Conservation (phyloP, 1,140 invertebrate genomes). For the Drosophila tani region DNA sequence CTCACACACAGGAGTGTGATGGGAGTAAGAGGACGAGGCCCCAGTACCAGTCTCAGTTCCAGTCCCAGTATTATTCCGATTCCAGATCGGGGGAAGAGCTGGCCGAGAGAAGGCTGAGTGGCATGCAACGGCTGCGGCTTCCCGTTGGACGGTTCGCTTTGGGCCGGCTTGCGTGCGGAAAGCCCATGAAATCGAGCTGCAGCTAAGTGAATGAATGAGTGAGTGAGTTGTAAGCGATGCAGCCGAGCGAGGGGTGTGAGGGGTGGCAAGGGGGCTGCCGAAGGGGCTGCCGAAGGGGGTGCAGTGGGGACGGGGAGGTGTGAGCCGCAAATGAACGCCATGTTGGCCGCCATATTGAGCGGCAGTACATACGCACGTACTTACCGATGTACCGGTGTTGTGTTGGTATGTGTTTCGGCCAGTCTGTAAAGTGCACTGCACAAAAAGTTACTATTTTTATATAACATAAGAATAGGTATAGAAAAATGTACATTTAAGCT, state of each 20-base stretch:
- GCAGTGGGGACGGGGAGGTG: constrained; percentile 40
- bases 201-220: constrained; percentile 62
- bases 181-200: constrained; percentile 76
- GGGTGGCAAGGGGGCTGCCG: not conserved
- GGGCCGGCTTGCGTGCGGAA: constrained; percentile 70
- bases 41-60: constrained; percentile 1
- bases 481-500: no score
- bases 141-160: constrained; percentile 56
- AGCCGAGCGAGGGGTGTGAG: not conserved
- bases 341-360: constrained; percentile 82
- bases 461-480: no score
- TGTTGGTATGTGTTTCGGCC: constrained; percentile 17
- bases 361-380: constrained; percentile 56
- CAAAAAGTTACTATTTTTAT: not conserved
- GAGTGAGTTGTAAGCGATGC: constrained; percentile 55
- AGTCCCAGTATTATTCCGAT: constrained; percentile 25
- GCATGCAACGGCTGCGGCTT: constrained; percentile 72
- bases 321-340: constrained; percentile 78
- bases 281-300: not conserved
- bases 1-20: constrained; percentile 45
- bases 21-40: constrained; percentile 1
- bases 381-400: constrained; percentile 28
- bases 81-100: constrained; percentile 17
- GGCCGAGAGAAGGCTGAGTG: constrained; percentile 35
- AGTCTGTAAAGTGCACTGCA: not conserved